Base-by-base conservation (phyloP, 2,113 vertebrate species). In the Odocoileus virginianus region DNA sequence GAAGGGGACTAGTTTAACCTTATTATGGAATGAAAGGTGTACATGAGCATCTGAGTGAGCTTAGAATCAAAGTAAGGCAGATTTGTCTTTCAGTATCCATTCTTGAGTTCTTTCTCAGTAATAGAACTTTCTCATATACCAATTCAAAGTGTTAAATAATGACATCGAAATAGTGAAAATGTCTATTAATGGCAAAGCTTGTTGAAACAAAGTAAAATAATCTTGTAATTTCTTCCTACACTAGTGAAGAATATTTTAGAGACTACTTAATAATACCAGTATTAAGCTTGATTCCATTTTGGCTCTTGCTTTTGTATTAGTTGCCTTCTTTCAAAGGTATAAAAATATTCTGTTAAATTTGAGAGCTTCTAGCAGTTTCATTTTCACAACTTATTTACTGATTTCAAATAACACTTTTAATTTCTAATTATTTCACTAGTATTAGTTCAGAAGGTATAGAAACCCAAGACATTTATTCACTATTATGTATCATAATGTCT, bases 391-490 rank as follows among this genome's bases (percentile, higher is more conserved):
- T 86, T 82, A 54, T 43, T 95, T 92, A 95, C 79, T 17, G 94
- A 54, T 21, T 91, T 87, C 54, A 93, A 67, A 14, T 50, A 96
- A 82, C 81, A 95, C 54, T 12, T 96, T 93, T 82, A 67, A 76
- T 84, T 87, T 90, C 50, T 94, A 91, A 92, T 93, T 97, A 64
- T 25, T 96, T 91, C 45, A 92, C 40, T 96, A 61, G 30, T 85
- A 76, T 33, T 16, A 27, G 54, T 91, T 52, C 47, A 93, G 21
- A 96, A 74, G 23, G 14, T 76, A 1, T 23, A 95, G 58, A 93
- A 87, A 74, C 4, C 2, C 23, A 28, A 91, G 93, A 83, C 3
- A 36, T 60, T 84, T 91, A 58, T 82, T 89, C 45, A 60, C 7
- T 82, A 54, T 74, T 83, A 55, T 28, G 4, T 74, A 13, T n/a